Conservation (phyloP, 2,888 invertebrate species). For the Megastigmus dorsalis region DNA sequence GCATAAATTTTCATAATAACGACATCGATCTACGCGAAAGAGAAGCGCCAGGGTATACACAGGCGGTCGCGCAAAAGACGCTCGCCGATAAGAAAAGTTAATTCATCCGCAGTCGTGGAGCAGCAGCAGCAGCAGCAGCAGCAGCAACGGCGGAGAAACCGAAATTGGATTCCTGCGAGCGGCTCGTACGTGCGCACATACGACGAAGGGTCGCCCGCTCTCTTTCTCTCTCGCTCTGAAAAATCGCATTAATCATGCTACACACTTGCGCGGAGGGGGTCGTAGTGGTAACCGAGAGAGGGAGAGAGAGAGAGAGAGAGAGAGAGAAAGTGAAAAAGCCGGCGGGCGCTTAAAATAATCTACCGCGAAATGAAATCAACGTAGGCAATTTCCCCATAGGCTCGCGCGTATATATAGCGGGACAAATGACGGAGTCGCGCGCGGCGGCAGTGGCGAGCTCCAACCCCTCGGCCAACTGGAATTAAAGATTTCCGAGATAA, state of each 20-base stretch:
- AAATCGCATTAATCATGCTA: slow-evolving; percentile 72
- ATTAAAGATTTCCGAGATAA: slow-evolving; percentile 74
- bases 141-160: too few relatives aligned
- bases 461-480: slow-evolving; percentile 60
- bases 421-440: slow-evolving; percentile 72
- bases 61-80: slow-evolving; percentile 23
- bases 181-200: slow-evolving; percentile 26
- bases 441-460: slow-evolving; percentile 56
- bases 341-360: slow-evolving; percentile 72
- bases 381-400: slow-evolving; percentile 70
- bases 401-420: slow-evolving; percentile 55
- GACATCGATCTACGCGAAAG: slow-evolving; percentile 29
- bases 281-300: slow-evolving; percentile 51
- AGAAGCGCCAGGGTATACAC: too few relatives aligned
- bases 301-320: slow-evolving; percentile 51
- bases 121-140: too few relatives aligned
- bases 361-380: slow-evolving; percentile 73
- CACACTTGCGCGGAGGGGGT: slow-evolving; percentile 54
- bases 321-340: slow-evolving; percentile 46
- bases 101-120: slow-evolving; percentile 36
- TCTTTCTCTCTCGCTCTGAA: too few relatives aligned
- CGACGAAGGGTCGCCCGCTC: slow-evolving; percentile 26
- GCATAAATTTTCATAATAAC: slow-evolving; percentile 51
- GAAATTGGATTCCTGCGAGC: slow-evolving; percentile 51
- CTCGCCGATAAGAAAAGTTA: slow-evolving; percentile 54